Evolutionary conservation across 2,113 vertebrate species (phyloP), one percentile per base, ranked within the genome.

Genomic region (Turdus rufiventris): DNA sequence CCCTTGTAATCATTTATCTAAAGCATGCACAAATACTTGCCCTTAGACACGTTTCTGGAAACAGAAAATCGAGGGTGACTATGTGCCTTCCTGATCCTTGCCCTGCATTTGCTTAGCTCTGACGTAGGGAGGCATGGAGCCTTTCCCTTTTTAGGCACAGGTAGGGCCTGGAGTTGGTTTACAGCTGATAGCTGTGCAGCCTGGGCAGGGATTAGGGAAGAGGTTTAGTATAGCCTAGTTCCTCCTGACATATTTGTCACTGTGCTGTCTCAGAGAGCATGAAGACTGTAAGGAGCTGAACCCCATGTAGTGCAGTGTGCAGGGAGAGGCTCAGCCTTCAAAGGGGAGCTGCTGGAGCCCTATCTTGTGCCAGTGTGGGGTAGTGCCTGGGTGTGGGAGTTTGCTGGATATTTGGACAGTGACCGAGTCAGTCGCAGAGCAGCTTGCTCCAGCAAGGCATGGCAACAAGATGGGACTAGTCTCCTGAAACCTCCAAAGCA

Each of bases 301-400:
- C 34, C 40, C 18, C 13, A 6, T 3, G 5, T 16, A 23, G 23
- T 23, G 63, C 45, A 4, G 34, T 0, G 5, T 10, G 40, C 12
- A 2, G 15, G 65, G 66, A 12, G 2, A 3, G 38, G 70, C 17
- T 75, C n/a, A 14, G 23, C 33, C 14, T 24, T 24, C 16, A 4
- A 36, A 26, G 25, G 28, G 53, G 48, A 45, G 21, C 33, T 53
- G 50, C 76, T 0, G 3, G 61, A 70, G 40, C 28, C 14, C 28
- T 0, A 0, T 0, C 3, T 29, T 72, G 0, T 0, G 11, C 23
- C 1, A 8, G 5, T 15, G 21, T 2, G 1, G 16, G 53, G 16
- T 57, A 47, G 36, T 85, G 50, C 29, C 50, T 18, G 45, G 43
- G 31, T 40, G 26, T 53, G 88, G 77, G 43, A 85, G 43, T 65